These are phyloP conservation scores for Morinoia aosen DNA, from an alignment of 2,888 invertebrate genomes.

Conservation along the genomic window DNA sequence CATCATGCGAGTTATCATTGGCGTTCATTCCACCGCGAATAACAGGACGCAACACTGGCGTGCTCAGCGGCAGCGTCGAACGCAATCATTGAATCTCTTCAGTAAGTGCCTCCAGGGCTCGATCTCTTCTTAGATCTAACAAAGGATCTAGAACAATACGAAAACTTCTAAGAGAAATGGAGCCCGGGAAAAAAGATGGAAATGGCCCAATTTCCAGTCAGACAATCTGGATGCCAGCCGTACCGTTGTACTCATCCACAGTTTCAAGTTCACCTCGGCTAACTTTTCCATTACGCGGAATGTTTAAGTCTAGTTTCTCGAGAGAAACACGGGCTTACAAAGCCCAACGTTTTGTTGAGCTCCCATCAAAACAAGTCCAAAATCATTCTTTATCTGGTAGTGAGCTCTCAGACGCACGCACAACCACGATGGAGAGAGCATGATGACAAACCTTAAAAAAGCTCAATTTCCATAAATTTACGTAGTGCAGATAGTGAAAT, in stretches of 20 bases:
- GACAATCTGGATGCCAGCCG: conserved; percentile 14
- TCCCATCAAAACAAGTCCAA: neutral
- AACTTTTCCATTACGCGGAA: conserved; percentile 15
- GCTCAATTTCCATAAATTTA: neutral
- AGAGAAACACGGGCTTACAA: neutral
- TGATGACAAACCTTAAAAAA: no score
- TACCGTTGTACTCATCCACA: neutral
- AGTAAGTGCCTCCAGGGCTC: neutral
- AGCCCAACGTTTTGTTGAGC: neutral
- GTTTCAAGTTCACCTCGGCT: neutral
- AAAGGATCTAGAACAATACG: neutral
- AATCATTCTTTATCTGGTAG: neutral
- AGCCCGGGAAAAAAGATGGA: neutral
- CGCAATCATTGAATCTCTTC: neutral
- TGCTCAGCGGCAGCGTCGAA: neutral
- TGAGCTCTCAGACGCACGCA: neutral
- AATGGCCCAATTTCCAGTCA: conserved; percentile 39
- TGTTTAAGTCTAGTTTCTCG: neutral
- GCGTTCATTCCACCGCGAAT: neutral
- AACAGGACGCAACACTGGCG: neutral
- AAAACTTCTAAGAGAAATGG: neutral
- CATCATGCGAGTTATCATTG: neutral
- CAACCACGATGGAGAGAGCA: neutral
- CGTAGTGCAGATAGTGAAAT: neutral
- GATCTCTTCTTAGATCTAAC: conserved; percentile 1